A percentile compares a stretch with the other conserved stretches of the same genome.
These are phyloP conservation scores for Daboia siamensis DNA, from an alignment of 2,113 vertebrate species.

Conservation along the genomic window DNA sequence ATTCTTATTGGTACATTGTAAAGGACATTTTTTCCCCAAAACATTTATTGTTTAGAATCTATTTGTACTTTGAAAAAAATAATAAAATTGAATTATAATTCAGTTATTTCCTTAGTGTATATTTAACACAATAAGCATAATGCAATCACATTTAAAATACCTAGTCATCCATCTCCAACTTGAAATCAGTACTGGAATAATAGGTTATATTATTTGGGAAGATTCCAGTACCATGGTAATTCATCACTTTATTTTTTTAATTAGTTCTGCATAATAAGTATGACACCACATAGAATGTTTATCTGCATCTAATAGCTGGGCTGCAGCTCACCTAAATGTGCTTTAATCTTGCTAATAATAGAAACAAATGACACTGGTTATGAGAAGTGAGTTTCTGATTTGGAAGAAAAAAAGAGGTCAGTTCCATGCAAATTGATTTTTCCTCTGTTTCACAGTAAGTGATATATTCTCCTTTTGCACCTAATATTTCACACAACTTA, in stretches of 20 bases:
- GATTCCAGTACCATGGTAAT: slow-evolving; percentile 18
- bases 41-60: not conserved
- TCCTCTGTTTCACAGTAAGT: not conserved
- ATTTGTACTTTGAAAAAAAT: not conserved
- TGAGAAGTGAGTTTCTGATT: slow-evolving; percentile 55
- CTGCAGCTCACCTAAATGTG: slow-evolving; percentile 20
- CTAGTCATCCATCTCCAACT: not conserved
- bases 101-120: slow-evolving; percentile 20
- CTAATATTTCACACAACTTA: not conserved
- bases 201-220: slow-evolving; percentile 15
- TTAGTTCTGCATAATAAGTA: slow-evolving; percentile 25
- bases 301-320: slow-evolving; percentile 17
- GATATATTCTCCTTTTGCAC: not conserved
- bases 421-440: slow-evolving; percentile 41
- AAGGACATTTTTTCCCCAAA: not conserved
- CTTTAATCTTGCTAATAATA: slow-evolving; percentile 12
- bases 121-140: slow-evolving; percentile 20
- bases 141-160: slow-evolving; percentile 4
- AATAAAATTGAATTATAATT: not conserved
- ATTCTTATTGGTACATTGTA: not conserved
- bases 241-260: slow-evolving; percentile 29
- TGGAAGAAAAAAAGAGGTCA: slow-evolving; percentile 37
- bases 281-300: slow-evolving; percentile 14
- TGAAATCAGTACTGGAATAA: not conserved
- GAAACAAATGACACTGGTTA: slow-evolving; percentile 48